phyloP scores from a whole-genome alignment of 2,888 invertebrate genomes.

The Malthinus seriepunctatus region DNA sequence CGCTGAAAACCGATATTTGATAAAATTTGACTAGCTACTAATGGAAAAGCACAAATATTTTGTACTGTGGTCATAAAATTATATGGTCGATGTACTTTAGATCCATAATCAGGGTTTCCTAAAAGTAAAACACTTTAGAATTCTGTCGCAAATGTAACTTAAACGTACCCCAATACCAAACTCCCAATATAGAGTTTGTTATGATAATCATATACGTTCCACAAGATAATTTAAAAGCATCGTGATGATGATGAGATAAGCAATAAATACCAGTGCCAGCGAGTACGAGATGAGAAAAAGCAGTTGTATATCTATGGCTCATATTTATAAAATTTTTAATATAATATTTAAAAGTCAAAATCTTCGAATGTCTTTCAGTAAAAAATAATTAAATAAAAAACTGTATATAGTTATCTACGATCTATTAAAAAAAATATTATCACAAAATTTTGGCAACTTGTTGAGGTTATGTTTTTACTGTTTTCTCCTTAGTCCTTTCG shows the following conservation, averaged over 20 bases:
- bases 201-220: slow-evolving; percentile 39
- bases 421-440: too few relatives aligned
- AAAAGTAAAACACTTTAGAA: slow-evolving; percentile 41
- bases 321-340: slow-evolving; percentile 9
- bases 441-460: neutral
- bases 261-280: slow-evolving; percentile 22
- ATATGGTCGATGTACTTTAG: neutral
- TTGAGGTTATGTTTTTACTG: neutral
- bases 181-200: slow-evolving; percentile 14
- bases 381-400: neutral
- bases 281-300: slow-evolving; percentile 20
- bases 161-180: slow-evolving; percentile 28
- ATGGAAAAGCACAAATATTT: slow-evolving; percentile 4
- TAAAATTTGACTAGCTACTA: neutral
- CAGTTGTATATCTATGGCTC: slow-evolving; percentile 22
- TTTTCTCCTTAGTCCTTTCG: too few relatives aligned
- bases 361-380: too few relatives aligned
- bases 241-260: neutral
- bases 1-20: neutral
- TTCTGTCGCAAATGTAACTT: slow-evolving; percentile 32
- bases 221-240: slow-evolving; percentile 33
- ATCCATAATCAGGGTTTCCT: slow-evolving; percentile 11
- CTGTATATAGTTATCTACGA: too few relatives aligned
- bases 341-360: slow-evolving; percentile 4
- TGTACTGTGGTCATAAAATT: slow-evolving; percentile 5